phyloP scores from a whole-genome alignment of 23 tunicate genomes.

The Phallusia fumigata region DNA sequence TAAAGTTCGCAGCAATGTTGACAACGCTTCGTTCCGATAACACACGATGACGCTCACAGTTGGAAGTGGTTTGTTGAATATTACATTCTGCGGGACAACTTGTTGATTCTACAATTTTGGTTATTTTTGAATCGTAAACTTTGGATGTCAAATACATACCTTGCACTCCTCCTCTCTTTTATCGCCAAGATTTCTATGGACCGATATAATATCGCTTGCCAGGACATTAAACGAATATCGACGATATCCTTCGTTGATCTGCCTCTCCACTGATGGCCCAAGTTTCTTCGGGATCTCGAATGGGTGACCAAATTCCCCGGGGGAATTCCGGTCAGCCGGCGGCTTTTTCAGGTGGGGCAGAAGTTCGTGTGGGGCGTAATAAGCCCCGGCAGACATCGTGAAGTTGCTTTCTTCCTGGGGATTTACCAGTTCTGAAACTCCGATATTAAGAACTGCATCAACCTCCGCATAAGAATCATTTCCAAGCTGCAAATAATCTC shows the following conservation, averaged over 20 bases:
- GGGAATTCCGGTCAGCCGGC: conserved; percentile 63
- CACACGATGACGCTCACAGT: conserved; percentile 61
- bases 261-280: conserved; percentile 67
- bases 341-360: conserved; percentile 82
- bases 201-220: conserved; percentile 87
- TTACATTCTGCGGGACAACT: conserved; percentile 31
- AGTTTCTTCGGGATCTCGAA: conserved; percentile 66
- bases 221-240: conserved; percentile 84
- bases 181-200: conserved; percentile 92
- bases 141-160: conserved; percentile 17
- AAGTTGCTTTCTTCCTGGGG: neutral
- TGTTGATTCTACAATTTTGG: too few species aligned
- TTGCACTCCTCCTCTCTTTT: conserved; percentile 88
- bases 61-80: conserved; percentile 73
- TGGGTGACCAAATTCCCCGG: conserved; percentile 95
- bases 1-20: conserved; percentile 80
- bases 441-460: conserved; percentile 16
- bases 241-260: conserved; percentile 64
- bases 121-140: too few species aligned
- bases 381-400: conserved; percentile 14
- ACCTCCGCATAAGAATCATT: conserved; percentile 37
- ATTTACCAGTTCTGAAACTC: conserved; percentile 16
- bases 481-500: neutral
- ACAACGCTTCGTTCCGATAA: conserved; percentile 83
- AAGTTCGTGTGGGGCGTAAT: conserved; percentile 54